These are phyloP conservation scores for Crioceris asparagi DNA, from an alignment of 2,888 invertebrate species.

Conservation along the genomic window DNA sequence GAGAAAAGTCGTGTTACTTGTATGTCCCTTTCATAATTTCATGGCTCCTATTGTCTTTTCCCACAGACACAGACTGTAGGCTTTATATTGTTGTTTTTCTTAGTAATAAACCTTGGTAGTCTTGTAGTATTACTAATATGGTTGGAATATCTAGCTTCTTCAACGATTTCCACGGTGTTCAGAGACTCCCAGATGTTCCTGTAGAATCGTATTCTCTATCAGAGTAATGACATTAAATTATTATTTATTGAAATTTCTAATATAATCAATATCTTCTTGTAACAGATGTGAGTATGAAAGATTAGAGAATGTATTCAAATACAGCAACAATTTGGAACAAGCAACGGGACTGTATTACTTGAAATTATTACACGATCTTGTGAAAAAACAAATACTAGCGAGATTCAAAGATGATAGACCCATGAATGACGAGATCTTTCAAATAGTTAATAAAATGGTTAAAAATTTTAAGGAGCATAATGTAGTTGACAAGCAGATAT, in stretches of 20 bases:
- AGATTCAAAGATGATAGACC: constrained; percentile 20
- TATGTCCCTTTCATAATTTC: no score
- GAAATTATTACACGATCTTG: constrained; percentile 18
- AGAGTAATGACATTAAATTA: constrained; percentile 17
- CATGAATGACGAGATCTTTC: constrained; percentile 18
- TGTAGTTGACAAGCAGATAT: constrained; percentile 19
- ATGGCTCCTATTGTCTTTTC: no score
- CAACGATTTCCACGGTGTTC: constrained; percentile 26
- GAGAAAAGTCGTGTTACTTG: no score
- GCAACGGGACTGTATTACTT: constrained; percentile 21
- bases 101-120: no score
- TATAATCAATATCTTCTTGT: constrained; percentile 5
- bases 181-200: constrained; percentile 17
- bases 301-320: constrained; percentile 21
- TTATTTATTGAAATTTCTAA: background rate
- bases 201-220: constrained; percentile 13
- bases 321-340: constrained; percentile 14
- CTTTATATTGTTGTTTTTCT: no score
- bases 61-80: no score
- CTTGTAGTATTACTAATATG: constrained; percentile 1
- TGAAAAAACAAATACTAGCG: constrained; percentile 18
- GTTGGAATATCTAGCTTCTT: constrained; percentile 20
- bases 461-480: constrained; percentile 16
- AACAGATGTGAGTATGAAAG: constrained; percentile 23
- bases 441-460: constrained; percentile 15